A percentile compares a stretch with the other conserved stretches of the same genome.
These are phyloP conservation scores for Heliconius eleuchia DNA, from an alignment of 1,140 invertebrate genomes.

Conservation along the genomic window DNA sequence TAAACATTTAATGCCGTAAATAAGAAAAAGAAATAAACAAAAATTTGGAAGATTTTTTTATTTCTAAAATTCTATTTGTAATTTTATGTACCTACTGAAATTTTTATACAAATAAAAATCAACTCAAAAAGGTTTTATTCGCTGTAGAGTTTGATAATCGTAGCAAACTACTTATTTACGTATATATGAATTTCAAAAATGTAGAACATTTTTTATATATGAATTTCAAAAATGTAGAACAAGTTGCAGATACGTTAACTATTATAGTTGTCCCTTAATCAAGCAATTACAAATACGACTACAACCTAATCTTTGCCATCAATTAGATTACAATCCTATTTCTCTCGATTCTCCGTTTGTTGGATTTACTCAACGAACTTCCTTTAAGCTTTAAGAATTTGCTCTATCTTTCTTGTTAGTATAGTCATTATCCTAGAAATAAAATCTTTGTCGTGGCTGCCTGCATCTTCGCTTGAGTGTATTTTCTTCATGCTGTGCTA, in stretches of 20 bases:
- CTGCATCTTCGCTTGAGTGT: too few relatives aligned
- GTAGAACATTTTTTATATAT: background rate
- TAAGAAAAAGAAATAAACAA: too few relatives aligned
- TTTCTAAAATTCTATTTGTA: too few relatives aligned
- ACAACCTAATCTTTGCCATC: conserved; percentile 9
- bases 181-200: background rate
- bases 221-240: background rate
- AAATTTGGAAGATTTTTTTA: too few relatives aligned
- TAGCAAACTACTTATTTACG: background rate
- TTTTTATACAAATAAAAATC: too few relatives aligned
- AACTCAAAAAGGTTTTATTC: too few relatives aligned
- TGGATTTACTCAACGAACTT: conserved; percentile 14
- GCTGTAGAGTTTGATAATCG: too few relatives aligned
- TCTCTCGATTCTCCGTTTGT: conserved; percentile 1
- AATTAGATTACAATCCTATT: conserved; percentile 32
- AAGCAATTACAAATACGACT: background rate
- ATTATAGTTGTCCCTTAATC: background rate
- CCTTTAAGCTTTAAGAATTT: conserved; percentile 21
- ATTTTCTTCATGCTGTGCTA: too few relatives aligned
- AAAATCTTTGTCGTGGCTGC: background rate
- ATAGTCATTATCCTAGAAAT: background rate
- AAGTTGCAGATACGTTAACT: background rate
- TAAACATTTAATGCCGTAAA: background rate
- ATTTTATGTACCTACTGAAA: too few relatives aligned
- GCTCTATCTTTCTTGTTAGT: conserved; percentile 5